Base-by-base conservation (phyloP, 2,888 invertebrate genomes). In the Sylvicola fuscatus region DNA sequence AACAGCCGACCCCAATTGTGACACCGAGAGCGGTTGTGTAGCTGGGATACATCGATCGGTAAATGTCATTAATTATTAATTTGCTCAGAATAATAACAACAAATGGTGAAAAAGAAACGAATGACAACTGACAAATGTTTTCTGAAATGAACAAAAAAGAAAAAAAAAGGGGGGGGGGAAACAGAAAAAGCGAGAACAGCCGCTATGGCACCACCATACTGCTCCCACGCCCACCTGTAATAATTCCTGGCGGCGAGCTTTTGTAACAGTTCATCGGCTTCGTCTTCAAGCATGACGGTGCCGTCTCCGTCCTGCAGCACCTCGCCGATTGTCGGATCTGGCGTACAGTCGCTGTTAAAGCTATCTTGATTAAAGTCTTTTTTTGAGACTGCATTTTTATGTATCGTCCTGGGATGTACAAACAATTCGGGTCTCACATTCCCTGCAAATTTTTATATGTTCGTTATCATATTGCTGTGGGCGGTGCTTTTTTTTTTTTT, bases 11-110 rank as follows among this genome's bases (percentile, higher is more conserved):
- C 7, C 76, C 76, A 7, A 77, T 74, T 3, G 80, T 80, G 42
- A 80, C 77, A 1, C 78, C 78, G 34, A 81, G 61, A 3, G 80
- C 80, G 31, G 79, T 75, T 3, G 78, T 77, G 49, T 79, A 78
- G 47, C 76, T 77, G 35, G 11, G n/a, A 27, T 14, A 5, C 5
- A n/a, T n/a, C n/a, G n/a, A n/a, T n/a, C n/a, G n/a, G n/a, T n/a
- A n/a, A n/a, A n/a, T n/a, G n/a, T n/a, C n/a, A n/a, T n/a, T n/a
- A n/a, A n/a, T n/a, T n/a, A n/a, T n/a, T n/a, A n/a, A n/a, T n/a
- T n/a, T n/a, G n/a, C n/a, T n/a, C n/a, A n/a, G n/a, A n/a, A n/a
- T n/a, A n/a, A n/a, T n/a, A n/a, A n/a, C n/a, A n/a, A n/a, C n/a
- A n/a, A n/a, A n/a, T n/a, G n/a, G n/a, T n/a, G n/a, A n/a, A n/a